phyloP scores from a whole-genome alignment of 1,140 invertebrate genomes.

The Papilio glaucus region DNA sequence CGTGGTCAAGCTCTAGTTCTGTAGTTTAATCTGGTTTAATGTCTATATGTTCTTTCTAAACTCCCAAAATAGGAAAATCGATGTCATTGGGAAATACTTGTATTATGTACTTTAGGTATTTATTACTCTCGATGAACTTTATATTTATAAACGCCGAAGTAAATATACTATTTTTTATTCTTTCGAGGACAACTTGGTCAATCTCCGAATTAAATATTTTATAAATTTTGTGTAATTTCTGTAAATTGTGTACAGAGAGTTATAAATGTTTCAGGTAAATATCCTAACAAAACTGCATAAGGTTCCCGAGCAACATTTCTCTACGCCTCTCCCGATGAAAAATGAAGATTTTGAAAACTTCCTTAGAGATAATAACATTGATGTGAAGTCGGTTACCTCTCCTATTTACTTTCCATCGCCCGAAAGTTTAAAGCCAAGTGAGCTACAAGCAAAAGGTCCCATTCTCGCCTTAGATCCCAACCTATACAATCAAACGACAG shows the following conservation, averaged over 20 bases:
- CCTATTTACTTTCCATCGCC: conserved; percentile 44
- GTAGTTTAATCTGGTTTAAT: too few relatives aligned
- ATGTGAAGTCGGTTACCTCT: conserved; percentile 58
- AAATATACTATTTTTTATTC: too few relatives aligned
- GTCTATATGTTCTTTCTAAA: too few relatives aligned
- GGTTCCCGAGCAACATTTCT: conserved; percentile 57
- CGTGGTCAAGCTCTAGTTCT: too few relatives aligned
- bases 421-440: conserved; percentile 31
- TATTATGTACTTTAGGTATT: too few relatives aligned
- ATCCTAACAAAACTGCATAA: conserved; percentile 47
- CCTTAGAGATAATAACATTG: conserved; percentile 59
- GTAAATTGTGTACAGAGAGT: conserved; percentile 20
- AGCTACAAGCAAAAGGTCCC: conserved; percentile 9
- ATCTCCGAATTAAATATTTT: too few relatives aligned
- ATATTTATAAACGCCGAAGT: too few relatives aligned
- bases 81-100: too few relatives aligned
- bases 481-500: conserved; percentile 1
- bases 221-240: not conserved
- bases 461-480: not conserved
- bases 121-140: too few relatives aligned
- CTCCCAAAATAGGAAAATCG: too few relatives aligned
- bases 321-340: conserved; percentile 66
- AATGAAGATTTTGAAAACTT: conserved; percentile 61
- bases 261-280: conserved; percentile 43
- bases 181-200: too few relatives aligned